A percentile compares a stretch with the other conserved stretches of the same genome.
These are phyloP conservation scores for Drosophila dives DNA, from an alignment of 2,888 invertebrate species.

Conservation along the genomic window DNA sequence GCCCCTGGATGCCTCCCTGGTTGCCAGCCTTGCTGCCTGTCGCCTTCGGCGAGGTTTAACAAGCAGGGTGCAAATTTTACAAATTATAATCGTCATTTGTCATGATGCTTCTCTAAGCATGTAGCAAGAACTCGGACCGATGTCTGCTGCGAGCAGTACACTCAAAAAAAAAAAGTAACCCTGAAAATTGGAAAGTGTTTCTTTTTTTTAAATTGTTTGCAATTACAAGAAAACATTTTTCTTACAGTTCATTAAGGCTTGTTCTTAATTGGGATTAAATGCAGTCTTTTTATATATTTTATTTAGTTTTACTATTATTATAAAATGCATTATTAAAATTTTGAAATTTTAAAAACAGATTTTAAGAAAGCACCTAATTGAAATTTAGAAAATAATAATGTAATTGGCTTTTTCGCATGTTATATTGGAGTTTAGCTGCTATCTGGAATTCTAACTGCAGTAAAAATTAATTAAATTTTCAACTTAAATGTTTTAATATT, in stretches of 20 bases:
- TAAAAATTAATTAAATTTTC: no score
- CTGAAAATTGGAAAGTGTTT: not conserved
- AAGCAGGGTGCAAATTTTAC: slow-evolving; percentile 76
- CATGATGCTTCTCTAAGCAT: slow-evolving; percentile 55
- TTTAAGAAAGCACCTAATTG: not conserved
- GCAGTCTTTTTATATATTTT: fast-evolving
- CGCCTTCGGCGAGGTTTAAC: slow-evolving; percentile 58
- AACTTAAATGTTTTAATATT: no score
- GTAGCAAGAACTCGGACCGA: slow-evolving; percentile 54
- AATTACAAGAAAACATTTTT: not conserved
- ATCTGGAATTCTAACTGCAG: no score
- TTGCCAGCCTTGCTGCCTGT: not conserved
- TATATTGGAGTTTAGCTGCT: no score
- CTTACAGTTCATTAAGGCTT: not conserved
- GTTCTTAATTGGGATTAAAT: not conserved
- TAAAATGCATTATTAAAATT: not conserved
- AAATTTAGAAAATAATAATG: not conserved
- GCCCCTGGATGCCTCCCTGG: not conserved
- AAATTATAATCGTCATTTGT: slow-evolving; percentile 80
- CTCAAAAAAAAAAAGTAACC: not conserved
- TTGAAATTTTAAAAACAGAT: not conserved
- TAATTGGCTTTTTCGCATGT: not conserved
- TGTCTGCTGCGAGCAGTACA: not conserved
- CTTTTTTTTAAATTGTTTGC: no score
- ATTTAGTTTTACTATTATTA: not conserved